phyloP scores from a whole-genome alignment of 2,888 invertebrate genomes.

The Drosophila mimetica region DNA sequence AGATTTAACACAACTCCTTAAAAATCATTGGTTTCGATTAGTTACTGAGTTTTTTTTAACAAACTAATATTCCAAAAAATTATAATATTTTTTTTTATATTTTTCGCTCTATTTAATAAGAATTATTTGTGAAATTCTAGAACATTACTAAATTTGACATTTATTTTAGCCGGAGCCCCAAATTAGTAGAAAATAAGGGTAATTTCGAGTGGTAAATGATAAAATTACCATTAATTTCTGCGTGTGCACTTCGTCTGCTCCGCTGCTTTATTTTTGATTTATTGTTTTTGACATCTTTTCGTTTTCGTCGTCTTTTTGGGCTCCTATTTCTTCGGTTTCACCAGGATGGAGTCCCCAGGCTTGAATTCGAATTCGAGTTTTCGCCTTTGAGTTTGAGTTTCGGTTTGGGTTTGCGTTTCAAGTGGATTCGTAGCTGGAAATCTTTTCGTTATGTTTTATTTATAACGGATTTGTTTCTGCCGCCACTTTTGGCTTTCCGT shows the following conservation, averaged over 20 bases:
- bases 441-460: constrained; percentile 76
- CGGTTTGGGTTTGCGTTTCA: constrained; percentile 50
- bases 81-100: too few relatives aligned
- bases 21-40: too few relatives aligned
- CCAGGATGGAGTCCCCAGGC: not conserved
- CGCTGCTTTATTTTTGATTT: constrained; percentile 63
- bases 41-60: too few relatives aligned
- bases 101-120: too few relatives aligned
- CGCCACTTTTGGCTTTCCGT: constrained; percentile 37
- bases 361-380: not conserved
- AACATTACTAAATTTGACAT: too few relatives aligned
- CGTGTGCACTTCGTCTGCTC: not conserved
- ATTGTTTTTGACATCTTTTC: constrained; percentile 79
- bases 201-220: not conserved
- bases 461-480: constrained; percentile 73
- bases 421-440: constrained; percentile 56
- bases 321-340: constrained; percentile 57
- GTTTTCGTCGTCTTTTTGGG: constrained; percentile 44
- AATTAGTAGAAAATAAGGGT: too few relatives aligned
- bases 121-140: too few relatives aligned
- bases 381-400: constrained; percentile 21
- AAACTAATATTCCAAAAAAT: too few relatives aligned
- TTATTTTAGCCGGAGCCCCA: too few relatives aligned
- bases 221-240: constrained; percentile 27
- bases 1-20: too few relatives aligned